Conservation (phyloP, 2,797 vertebrate genomes). For the Nannoperca obscura region DNA sequence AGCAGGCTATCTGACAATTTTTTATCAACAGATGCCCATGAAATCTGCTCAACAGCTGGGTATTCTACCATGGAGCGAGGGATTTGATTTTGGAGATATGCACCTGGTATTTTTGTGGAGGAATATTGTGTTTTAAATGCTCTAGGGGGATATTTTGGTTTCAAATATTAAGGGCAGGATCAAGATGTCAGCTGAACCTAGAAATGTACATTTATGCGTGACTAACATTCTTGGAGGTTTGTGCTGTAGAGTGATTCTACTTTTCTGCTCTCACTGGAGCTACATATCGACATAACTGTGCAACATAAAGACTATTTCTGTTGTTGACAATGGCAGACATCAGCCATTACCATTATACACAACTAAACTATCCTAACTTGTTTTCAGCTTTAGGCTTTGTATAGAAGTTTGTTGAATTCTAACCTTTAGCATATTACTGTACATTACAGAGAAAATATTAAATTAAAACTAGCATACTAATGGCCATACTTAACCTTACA, state of each 20-base stretch:
- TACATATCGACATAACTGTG: neutral
- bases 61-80: conserved; percentile 23
- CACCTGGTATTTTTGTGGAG: conserved; percentile 37
- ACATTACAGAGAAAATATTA: neutral
- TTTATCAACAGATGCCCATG: conserved; percentile 47
- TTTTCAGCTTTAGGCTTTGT: neutral
- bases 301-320: neutral
- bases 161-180: conserved; percentile 23
- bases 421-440: neutral
- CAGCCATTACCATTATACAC: neutral
- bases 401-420: neutral
- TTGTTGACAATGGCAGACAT: neutral
- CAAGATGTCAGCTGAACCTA: conserved; percentile 9
- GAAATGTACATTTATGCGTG: neutral
- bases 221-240: conserved; percentile 5
- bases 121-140: conserved; percentile 26
- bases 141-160: conserved; percentile 23
- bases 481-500: neutral
- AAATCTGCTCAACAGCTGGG: conserved; percentile 41
- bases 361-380: neutral
- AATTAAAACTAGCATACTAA: neutral
- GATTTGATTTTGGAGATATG: conserved; percentile 50
- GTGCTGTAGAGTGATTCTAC: neutral
- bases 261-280: neutral
- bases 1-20: conserved; percentile 34